Percentiles rank a stretch among this genome's conserved stretches.
phyloP scores from a whole-genome alignment of 1,140 invertebrate genomes.

The Drosophila nannoptera region DNA sequence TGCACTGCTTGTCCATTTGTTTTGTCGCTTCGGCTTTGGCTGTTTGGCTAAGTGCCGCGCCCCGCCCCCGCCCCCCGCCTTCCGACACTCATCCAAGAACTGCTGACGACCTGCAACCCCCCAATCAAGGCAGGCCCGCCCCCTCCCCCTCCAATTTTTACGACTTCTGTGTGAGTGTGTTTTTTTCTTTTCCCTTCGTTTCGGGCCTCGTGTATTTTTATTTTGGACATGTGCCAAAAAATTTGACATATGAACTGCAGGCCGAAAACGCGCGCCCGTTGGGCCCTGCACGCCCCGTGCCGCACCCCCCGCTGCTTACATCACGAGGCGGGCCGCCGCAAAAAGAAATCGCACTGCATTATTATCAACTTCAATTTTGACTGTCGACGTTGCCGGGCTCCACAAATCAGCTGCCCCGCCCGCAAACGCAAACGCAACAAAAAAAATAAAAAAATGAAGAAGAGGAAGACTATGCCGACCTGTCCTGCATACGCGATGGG shows the following conservation, averaged over 20 bases:
- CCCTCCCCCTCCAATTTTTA: slow-evolving; percentile 48
- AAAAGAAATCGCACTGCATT: slow-evolving; percentile 77
- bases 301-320: slow-evolving; percentile 47
- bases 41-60: slow-evolving; percentile 72
- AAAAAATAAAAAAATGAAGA: not conserved
- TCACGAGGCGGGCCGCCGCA: slow-evolving; percentile 64
- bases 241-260: slow-evolving; percentile 78
- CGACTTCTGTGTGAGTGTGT: slow-evolving; percentile 50
- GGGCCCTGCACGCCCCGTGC: not conserved
- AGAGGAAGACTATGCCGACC: slow-evolving; percentile 42
- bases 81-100: slow-evolving; percentile 71
- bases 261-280: slow-evolving; percentile 49
- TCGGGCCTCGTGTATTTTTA: slow-evolving; percentile 44
- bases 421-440: slow-evolving; percentile 9
- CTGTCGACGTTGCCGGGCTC: slow-evolving; percentile 59
- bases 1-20: slow-evolving; percentile 26
- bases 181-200: slow-evolving; percentile 47
- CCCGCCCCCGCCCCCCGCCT: slow-evolving; percentile 36
- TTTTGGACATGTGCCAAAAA: slow-evolving; percentile 76
- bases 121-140: not conserved
- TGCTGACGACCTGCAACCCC: slow-evolving; percentile 37
- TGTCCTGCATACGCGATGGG: slow-evolving; percentile 74
- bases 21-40: slow-evolving; percentile 31
- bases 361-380: slow-evolving; percentile 77
- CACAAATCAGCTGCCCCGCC: slow-evolving; percentile 36